Evolutionary conservation across 2,888 invertebrate species (phyloP).

Genomic region (Zhengitettix transpicula): DNA sequence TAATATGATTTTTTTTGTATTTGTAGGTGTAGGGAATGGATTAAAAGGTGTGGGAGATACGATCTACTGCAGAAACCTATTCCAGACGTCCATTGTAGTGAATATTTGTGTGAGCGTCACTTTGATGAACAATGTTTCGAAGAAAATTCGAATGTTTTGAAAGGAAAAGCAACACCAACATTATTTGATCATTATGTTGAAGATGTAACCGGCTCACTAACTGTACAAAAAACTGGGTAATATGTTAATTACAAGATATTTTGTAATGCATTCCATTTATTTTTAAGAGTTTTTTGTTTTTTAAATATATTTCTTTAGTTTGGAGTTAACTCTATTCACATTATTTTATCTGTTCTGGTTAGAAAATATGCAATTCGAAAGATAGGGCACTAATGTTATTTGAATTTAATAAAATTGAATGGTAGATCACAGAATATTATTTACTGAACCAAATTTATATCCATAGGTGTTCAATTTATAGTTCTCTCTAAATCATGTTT

Average conservation of each 20-base stretch:
- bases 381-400: too few relatives aligned
- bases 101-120: slow-evolving; percentile 2
- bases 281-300: too few relatives aligned
- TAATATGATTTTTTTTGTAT: background rate
- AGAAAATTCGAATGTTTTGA: background rate
- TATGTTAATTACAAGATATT: background rate
- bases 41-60: background rate
- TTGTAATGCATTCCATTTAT: too few relatives aligned
- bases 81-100: background rate
- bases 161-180: background rate
- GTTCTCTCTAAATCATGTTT: too few relatives aligned
- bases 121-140: slow-evolving; percentile 1
- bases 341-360: too few relatives aligned
- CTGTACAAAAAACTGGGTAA: background rate
- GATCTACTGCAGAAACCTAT: background rate
- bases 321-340: too few relatives aligned
- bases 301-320: too few relatives aligned
- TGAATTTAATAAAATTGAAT: too few relatives aligned
- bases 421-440: too few relatives aligned
- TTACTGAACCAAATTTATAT: too few relatives aligned
- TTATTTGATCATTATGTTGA: background rate
- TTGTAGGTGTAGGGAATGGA: slow-evolving; percentile 1
- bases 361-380: too few relatives aligned
- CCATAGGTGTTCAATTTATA: too few relatives aligned
- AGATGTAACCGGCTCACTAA: background rate